These are phyloP conservation scores for Xylocopa sonorina DNA, from an alignment of 1,140 invertebrate species.

Conservation along the genomic window DNA sequence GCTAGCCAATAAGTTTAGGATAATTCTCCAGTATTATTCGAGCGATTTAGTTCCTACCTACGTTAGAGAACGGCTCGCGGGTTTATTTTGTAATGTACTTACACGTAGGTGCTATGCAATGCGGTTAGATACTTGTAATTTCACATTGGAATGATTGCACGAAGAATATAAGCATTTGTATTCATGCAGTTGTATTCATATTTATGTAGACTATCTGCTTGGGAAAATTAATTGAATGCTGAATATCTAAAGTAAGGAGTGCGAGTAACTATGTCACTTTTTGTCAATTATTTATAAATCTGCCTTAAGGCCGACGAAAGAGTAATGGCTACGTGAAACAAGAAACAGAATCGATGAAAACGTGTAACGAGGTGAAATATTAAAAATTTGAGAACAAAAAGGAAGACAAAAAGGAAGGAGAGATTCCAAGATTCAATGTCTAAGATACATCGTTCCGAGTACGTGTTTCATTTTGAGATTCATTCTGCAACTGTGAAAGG, in stretches of 20 bases:
- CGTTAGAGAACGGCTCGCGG: neutral
- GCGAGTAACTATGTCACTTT: neutral
- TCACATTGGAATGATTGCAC: neutral
- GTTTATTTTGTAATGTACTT: neutral
- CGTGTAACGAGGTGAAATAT: neutral
- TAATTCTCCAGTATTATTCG: constrained; percentile 42
- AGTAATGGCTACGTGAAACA: neutral
- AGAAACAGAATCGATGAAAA: too few species aligned
- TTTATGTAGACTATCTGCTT: neutral
- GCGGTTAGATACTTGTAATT: neutral
- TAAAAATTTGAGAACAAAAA: neutral
- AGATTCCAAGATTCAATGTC: neutral
- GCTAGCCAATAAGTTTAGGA: neutral
- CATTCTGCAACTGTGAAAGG: too few species aligned
- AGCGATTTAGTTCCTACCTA: neutral
- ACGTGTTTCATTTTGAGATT: neutral
- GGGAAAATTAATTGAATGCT: neutral
- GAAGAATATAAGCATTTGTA: too few species aligned
- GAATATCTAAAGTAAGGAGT: constrained; percentile 6
- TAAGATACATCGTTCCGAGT: constrained; percentile 7
- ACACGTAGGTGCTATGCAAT: neutral
- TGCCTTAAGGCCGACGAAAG: constrained; percentile 27
- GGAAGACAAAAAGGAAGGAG: too few species aligned
- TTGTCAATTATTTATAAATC: constrained; percentile 34
- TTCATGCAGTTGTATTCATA: too few species aligned